These are phyloP conservation scores for Pachyramphus minor DNA, from an alignment of 2,113 vertebrate species.

Conservation along the genomic window DNA sequence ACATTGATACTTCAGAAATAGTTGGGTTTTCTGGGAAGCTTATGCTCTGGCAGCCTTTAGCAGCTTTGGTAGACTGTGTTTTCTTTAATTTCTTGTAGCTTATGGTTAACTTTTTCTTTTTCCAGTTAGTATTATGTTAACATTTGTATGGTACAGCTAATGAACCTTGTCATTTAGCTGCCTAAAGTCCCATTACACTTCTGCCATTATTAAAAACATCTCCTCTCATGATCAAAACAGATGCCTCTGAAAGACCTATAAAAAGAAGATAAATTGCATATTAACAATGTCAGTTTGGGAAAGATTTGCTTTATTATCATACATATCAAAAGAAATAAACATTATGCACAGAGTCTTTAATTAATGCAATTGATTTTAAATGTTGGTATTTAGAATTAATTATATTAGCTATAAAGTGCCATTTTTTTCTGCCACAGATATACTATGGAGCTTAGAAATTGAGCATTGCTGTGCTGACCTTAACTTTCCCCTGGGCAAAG, in stretches of 20 bases:
- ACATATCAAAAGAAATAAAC: background rate
- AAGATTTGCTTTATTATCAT: background rate
- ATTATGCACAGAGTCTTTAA: background rate
- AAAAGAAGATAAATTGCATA: background rate
- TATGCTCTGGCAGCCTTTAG: background rate
- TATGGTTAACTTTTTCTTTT: background rate
- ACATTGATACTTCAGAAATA: background rate
- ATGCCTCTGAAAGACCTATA: background rate
- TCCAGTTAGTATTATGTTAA: background rate
- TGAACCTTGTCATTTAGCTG: background rate
- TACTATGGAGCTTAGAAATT: background rate
- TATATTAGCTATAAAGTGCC: background rate
- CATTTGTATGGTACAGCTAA: background rate
- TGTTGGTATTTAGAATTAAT: conserved; percentile 1
- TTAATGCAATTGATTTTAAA: background rate
- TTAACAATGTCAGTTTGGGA: background rate
- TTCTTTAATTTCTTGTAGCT: background rate
- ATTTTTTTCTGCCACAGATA: background rate
- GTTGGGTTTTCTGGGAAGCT: background rate
- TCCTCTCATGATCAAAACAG: background rate
- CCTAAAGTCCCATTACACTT: background rate
- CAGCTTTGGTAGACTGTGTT: background rate
- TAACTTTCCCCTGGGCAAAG: background rate
- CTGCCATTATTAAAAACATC: background rate
- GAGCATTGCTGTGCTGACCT: background rate